Evolutionary conservation across 2,888 invertebrate genomes (phyloP), one percentile per base, ranked within the genome.

Genomic region (Caenorhabditis doughertyi): DNA sequence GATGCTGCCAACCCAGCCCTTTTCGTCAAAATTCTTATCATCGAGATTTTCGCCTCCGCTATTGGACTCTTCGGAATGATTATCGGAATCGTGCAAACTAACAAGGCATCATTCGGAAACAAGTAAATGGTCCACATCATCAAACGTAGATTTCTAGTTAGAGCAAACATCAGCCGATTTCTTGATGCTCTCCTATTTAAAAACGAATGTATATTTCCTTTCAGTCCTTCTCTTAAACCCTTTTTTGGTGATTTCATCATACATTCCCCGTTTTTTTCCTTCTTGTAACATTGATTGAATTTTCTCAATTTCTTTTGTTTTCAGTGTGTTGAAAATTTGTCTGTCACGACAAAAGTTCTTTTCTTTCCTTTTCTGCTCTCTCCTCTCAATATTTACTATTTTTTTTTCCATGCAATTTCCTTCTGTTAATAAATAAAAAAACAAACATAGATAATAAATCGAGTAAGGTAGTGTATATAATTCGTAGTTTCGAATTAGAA

Each of bases 41-140:
- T 99, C 56, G 99, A 99, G 93, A 99, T 99, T 93, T 99, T 99
- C 92, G 99, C 97, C 79, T 97, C 97, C 92, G 99, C 99, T 90
- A 98, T 99, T 92, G 99, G 99, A 92, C 94, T 99, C 25, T 99
- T 99, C 93, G 99, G 99, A 72, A 94, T 99, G 74, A 99, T 99
- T 93, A 97, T 99, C 86, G 97, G 98, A 88, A 97, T 99, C 65
- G 89, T 91, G 35, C 85, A 88, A 82, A 88, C 88, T 44, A 88
- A 88, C 84, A 88, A 86, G 62, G 88, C 87, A n/a, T 65, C 83
- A 25, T 85, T 88, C 83, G 88, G 88, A 82, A 82, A 82, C 71
- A 81, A 81, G 67, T 84, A 86, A 81, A 72, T 49, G n/a, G 7
- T 13, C 13, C 44, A 18, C 16, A 16, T 29, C 27, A 42, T 56